phyloP scores from a whole-genome alignment of 2,888 invertebrate species.

The Drosophila kanekoi region DNA sequence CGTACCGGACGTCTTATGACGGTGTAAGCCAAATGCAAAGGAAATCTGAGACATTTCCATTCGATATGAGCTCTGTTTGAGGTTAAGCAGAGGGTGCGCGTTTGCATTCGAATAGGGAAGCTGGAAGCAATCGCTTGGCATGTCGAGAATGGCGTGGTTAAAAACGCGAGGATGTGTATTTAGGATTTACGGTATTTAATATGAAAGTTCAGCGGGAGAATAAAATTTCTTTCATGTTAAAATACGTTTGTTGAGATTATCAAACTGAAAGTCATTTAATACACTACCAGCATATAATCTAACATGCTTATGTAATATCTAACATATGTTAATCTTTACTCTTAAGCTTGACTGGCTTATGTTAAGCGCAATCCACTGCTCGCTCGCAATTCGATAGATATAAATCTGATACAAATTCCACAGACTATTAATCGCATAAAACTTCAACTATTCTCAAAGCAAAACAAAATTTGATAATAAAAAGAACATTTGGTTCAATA shows the following conservation, averaged over 20 bases:
- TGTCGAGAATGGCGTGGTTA: background rate
- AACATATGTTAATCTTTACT: conserved; percentile 1
- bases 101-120: too few species aligned
- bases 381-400: too few species aligned
- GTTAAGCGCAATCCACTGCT: background rate
- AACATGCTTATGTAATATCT: background rate
- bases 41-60: conserved; percentile 69
- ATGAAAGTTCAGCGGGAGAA: background rate
- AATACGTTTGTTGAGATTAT: background rate
- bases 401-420: too few species aligned
- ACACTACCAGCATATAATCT: background rate
- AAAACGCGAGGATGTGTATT: background rate
- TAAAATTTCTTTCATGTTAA: background rate
- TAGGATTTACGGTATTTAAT: background rate
- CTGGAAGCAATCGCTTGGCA: background rate
- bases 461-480: too few species aligned
- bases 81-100: background rate
- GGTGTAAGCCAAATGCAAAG: conserved; percentile 51
- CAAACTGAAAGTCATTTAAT: background rate
- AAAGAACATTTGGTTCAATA: too few species aligned
- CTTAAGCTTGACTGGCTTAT: background rate
- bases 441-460: too few species aligned
- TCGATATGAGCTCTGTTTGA: conserved; percentile 47
- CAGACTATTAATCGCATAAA: too few species aligned
- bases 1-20: conserved; percentile 65